Evolutionary conservation across 2,113 vertebrate species (phyloP).

Genomic region (Alectura lathami): DNA sequence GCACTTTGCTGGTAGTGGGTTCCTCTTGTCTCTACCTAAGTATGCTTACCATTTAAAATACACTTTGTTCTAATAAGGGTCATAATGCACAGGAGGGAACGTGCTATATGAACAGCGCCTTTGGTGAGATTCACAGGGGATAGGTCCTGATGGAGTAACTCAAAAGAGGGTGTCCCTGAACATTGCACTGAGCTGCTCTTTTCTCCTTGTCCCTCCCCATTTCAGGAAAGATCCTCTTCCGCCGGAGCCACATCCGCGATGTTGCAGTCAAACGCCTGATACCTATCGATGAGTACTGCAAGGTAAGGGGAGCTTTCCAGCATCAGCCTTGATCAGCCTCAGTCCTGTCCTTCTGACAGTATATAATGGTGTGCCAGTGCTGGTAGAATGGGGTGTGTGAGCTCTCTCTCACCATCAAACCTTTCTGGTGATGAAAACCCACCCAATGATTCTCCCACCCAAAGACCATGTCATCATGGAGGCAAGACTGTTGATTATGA

Average conservation of each 20-base stretch:
- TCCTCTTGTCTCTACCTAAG: not conserved
- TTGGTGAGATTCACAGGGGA: not conserved
- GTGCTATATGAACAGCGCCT: fast-evolving
- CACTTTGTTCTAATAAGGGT: not conserved
- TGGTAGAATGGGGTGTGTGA: fast-evolving
- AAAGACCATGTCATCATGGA: not conserved
- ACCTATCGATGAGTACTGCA: constrained; percentile 97
- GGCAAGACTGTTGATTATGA: not conserved
- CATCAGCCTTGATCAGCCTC: not conserved
- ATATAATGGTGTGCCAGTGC: not conserved
- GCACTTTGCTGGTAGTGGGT: not conserved
- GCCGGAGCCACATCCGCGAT: constrained; percentile 95
- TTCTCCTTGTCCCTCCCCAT: not conserved
- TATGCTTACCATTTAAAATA: fast-evolving
- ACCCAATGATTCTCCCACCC: not conserved
- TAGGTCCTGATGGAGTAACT: not conserved
- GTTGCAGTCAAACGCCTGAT: constrained; percentile 95
- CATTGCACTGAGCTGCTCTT: not conserved
- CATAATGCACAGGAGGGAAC: not conserved
- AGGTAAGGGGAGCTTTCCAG: constrained; percentile 78
- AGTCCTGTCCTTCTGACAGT: fast-evolving
- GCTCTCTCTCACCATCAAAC: not conserved
- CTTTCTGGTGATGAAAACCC: not conserved
- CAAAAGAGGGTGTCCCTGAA: not conserved
- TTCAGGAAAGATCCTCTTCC: constrained; percentile 97